phyloP scores from a whole-genome alignment of 2,113 vertebrate genomes.

The Stictonetta naevosa region DNA sequence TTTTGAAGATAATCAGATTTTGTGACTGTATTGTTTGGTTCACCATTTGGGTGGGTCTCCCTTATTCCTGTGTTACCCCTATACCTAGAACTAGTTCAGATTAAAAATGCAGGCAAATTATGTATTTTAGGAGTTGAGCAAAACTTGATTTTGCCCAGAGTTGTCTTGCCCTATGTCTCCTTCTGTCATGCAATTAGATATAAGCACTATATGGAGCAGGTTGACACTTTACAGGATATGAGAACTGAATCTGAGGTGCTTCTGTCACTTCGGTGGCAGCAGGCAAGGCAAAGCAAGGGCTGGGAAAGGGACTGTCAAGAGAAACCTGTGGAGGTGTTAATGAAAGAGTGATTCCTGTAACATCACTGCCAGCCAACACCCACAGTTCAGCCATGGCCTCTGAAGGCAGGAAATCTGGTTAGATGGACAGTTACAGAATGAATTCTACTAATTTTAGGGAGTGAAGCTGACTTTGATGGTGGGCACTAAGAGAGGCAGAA shows the following conservation, averaged over 20 bases:
- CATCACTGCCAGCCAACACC: not conserved
- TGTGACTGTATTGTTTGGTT: not conserved
- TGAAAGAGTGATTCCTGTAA: not conserved
- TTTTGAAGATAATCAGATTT: not conserved
- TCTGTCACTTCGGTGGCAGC: not conserved
- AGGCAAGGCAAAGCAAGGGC: not conserved
- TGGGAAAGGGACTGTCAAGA: not conserved
- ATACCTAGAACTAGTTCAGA: not conserved
- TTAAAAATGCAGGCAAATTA: not conserved
- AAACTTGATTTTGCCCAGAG: not conserved
- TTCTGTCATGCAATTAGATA: not conserved
- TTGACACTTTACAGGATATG: not conserved
- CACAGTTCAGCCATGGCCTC: not conserved
- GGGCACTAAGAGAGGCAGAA: not conserved
- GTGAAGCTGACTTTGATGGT: not conserved
- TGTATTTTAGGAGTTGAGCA: not conserved
- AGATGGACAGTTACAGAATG: no score
- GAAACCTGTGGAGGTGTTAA: not conserved
- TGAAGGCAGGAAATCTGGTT: not conserved
- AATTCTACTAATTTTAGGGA: not conserved
- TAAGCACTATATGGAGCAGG: not conserved
- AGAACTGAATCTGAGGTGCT: not conserved
- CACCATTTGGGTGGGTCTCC: not conserved
- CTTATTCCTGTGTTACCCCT: not conserved
- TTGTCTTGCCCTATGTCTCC: not conserved